Evolutionary conservation across 1,140 invertebrate genomes (phyloP).

Genomic region (Temnothorax longispinosus): DNA sequence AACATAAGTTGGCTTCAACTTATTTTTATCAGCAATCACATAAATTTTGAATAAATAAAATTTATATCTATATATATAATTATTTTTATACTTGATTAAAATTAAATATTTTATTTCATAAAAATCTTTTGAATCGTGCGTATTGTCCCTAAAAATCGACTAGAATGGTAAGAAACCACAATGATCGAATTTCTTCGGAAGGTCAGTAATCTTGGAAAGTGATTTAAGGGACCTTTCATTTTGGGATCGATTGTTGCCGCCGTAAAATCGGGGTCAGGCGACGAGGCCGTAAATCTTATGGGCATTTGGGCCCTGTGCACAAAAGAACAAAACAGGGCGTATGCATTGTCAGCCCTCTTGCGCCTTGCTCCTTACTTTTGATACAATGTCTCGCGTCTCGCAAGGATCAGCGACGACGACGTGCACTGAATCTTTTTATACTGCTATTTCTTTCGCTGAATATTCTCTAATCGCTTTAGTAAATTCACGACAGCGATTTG

Average conservation of each 20-base stretch:
- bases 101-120: neutral
- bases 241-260: constrained; percentile 13
- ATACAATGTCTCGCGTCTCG: constrained; percentile 29
- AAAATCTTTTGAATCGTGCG: too few relatives aligned
- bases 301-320: neutral
- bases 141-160: neutral
- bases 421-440: neutral
- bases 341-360: neutral
- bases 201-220: constrained; percentile 2
- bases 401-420: constrained; percentile 1
- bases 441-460: constrained; percentile 1
- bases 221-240: constrained; percentile 38
- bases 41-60: neutral
- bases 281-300: constrained; percentile 54
- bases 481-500: constrained; percentile 28
- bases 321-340: constrained; percentile 29
- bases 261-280: constrained; percentile 51
- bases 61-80: neutral
- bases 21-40: neutral
- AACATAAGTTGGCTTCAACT: neutral
- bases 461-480: constrained; percentile 39
- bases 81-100: neutral
- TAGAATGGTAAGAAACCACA: neutral
- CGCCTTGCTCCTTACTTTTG: neutral
- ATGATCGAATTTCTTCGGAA: neutral